A percentile compares a stretch with the other conserved stretches of the same genome.
Evolutionary conservation across 1,140 invertebrate genomes (phyloP).

Genomic region (Saxidomus purpurata): DNA sequence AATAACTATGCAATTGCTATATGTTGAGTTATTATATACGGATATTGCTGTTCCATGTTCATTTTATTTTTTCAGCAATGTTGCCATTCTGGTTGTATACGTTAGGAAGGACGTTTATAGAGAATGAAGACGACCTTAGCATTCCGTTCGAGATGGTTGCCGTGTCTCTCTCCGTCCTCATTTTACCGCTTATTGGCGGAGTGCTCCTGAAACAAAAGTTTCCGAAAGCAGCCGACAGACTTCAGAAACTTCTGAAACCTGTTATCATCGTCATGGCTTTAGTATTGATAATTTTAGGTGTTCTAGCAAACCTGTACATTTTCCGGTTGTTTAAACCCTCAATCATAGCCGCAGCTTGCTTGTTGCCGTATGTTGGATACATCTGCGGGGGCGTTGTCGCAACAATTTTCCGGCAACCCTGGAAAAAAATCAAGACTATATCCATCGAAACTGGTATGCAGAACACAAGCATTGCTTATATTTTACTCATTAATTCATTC

Average conservation of each 20-base stretch:
- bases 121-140: constrained; percentile 87
- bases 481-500: constrained; percentile 86
- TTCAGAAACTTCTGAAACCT: constrained; percentile 87
- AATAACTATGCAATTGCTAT: no score
- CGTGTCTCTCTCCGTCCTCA: constrained; percentile 91
- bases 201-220: constrained; percentile 88
- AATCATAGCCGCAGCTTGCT: constrained; percentile 92
- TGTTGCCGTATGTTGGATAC: constrained; percentile 96
- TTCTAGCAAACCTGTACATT: constrained; percentile 96
- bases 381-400: constrained; percentile 89
- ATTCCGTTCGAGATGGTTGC: constrained; percentile 95
- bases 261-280: constrained; percentile 94
- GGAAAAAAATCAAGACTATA: constrained; percentile 86
- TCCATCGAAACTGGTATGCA: constrained; percentile 88
- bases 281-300: constrained; percentile 96
- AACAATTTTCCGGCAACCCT: constrained; percentile 77
- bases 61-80: constrained; percentile 91
- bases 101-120: constrained; percentile 92
- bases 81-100: constrained; percentile 98
- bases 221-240: constrained; percentile 86
- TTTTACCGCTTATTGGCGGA: constrained; percentile 94
- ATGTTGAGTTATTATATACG: no score
- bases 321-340: constrained; percentile 91
- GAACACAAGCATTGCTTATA: constrained; percentile 86
- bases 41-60: no score